phyloP scores from a whole-genome alignment of 2,113 vertebrate genomes.

The Uropsilus gracilis region DNA sequence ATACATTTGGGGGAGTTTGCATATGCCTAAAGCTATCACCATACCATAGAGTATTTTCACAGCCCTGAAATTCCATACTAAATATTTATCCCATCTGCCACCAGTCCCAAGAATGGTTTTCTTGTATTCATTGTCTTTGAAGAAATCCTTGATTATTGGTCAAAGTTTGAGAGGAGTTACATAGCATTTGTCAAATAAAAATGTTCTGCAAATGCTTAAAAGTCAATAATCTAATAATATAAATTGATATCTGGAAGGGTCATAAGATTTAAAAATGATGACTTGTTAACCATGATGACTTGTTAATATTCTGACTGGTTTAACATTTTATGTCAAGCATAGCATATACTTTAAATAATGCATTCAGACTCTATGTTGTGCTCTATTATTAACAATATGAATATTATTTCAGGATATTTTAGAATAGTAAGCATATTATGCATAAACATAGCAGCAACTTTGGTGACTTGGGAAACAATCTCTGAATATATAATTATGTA shows the following conservation, averaged over 20 bases:
- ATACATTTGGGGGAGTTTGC: too few species aligned
- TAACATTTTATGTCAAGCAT: neutral
- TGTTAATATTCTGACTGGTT: neutral
- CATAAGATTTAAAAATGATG: neutral
- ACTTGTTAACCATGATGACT: neutral
- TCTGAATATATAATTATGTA: neutral
- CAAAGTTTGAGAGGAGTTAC: neutral
- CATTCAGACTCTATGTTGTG: neutral
- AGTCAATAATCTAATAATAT: neutral
- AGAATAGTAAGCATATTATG: neutral
- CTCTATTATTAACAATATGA: constrained; percentile 10
- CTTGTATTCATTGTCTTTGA: neutral
- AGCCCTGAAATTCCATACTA: too few species aligned
- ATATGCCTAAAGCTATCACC: too few species aligned
- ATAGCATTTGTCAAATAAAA: neutral
- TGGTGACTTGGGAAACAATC: neutral
- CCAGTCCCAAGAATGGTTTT: neutral
- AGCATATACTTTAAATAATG: neutral
- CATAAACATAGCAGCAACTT: neutral
- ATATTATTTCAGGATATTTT: constrained; percentile 12
- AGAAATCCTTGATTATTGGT: neutral
- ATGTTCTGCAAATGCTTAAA: neutral
- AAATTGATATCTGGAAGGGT: neutral
- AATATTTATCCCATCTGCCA: neutral
- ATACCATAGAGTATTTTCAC: too few species aligned